Evolutionary conservation across 2,797 vertebrate genomes (phyloP).

Genomic region (Odontamblyopus lacepedii): DNA sequence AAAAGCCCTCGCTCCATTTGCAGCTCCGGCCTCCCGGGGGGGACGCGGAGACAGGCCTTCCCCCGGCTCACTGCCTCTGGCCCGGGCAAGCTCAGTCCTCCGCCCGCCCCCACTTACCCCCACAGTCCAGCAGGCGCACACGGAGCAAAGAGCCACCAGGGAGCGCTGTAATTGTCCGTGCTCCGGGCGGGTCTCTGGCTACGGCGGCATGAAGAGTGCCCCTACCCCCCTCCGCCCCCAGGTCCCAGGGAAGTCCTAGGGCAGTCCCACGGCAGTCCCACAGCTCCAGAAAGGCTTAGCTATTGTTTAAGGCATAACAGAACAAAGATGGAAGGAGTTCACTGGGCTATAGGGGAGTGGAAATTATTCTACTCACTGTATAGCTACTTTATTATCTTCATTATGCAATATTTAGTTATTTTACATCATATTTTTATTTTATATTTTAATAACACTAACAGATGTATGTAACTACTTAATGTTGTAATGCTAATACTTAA

Average conservation of each 20-base stretch:
- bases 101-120: slow-evolving; percentile 60
- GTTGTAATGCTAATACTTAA: no score
- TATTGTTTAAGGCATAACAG: slow-evolving; percentile 63
- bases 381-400: no score
- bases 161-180: slow-evolving; percentile 83
- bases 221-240: slow-evolving; percentile 11
- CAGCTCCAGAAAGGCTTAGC: slow-evolving; percentile 67
- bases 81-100: slow-evolving; percentile 64
- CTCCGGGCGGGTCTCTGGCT: slow-evolving; percentile 78
- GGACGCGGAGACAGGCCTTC: slow-evolving; percentile 51
- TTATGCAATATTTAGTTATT: no score
- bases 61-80: slow-evolving; percentile 78
- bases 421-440: no score
- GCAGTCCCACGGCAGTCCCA: slow-evolving; percentile 64
- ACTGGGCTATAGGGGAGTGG: slow-evolving; percentile 52
- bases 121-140: slow-evolving; percentile 78
- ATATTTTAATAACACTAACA: no score
- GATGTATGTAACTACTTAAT: no score
- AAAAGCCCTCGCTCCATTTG: slow-evolving; percentile 73
- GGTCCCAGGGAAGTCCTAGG: slow-evolving; percentile 12
- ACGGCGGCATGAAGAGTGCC: slow-evolving; percentile 75
- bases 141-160: slow-evolving; percentile 85
- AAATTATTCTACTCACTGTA: not conserved
- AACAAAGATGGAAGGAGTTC: slow-evolving; percentile 38
- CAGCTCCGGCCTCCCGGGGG: slow-evolving; percentile 77